phyloP scores from a whole-genome alignment of 2,797 vertebrate genomes.

The Iguana delicatissima region DNA sequence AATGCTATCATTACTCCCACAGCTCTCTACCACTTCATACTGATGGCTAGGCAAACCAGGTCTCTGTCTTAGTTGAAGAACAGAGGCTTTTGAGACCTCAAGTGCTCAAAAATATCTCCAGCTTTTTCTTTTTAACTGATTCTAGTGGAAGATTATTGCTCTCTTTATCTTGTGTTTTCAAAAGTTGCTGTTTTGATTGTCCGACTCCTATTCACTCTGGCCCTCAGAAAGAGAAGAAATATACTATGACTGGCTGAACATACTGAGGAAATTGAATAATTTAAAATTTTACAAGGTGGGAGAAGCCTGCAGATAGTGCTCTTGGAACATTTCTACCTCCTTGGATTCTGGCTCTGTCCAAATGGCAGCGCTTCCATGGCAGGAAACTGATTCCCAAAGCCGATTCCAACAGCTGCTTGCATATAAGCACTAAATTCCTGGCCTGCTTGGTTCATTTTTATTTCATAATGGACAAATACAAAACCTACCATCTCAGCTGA shows the following conservation, averaged over 20 bases:
- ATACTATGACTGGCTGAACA: neutral
- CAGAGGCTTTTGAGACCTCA: no score
- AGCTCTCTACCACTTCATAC: no score
- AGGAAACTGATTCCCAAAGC: neutral
- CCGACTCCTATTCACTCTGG: neutral
- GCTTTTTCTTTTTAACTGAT: neutral
- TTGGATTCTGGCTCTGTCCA: neutral
- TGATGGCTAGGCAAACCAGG: no score
- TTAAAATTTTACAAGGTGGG: neutral
- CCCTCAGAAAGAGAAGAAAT: neutral
- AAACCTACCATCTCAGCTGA: neutral
- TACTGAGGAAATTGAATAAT: neutral
- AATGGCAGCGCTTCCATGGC: neutral
- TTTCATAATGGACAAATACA: neutral
- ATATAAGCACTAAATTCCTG: neutral
- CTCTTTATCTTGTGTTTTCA: neutral
- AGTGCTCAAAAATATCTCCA: neutral
- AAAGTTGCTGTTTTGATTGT: neutral
- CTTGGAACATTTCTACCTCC: neutral
- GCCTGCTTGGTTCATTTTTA: slow-evolving; percentile 29
- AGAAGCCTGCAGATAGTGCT: neutral
- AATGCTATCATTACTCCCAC: no score
- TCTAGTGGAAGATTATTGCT: neutral
- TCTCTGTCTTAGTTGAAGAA: no score
- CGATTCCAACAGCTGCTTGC: neutral